These are phyloP conservation scores for Calcarius ornatus DNA, from an alignment of 2,113 vertebrate genomes.

Conservation along the genomic window DNA sequence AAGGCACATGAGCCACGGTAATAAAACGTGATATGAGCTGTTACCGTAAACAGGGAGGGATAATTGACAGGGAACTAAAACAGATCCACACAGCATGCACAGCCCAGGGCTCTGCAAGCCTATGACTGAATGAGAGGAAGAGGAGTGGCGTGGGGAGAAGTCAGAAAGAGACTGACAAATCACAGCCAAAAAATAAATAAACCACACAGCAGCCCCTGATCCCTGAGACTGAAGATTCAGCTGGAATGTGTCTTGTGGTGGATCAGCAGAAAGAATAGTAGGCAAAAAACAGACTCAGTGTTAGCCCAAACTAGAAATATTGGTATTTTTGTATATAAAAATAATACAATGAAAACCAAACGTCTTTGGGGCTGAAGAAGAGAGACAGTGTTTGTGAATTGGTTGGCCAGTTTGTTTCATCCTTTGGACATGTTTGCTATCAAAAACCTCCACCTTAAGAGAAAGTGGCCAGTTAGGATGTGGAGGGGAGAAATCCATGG, in stretches of 20 bases:
- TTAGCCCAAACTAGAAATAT: background rate
- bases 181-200: background rate
- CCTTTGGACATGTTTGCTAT: background rate
- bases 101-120: constrained; percentile 36
- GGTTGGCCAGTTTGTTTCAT: background rate
- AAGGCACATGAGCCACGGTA: constrained; percentile 12
- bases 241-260: background rate
- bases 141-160: background rate
- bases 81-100: background rate
- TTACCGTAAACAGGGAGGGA: constrained; percentile 50
- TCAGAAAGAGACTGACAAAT: background rate
- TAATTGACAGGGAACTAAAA: constrained; percentile 62
- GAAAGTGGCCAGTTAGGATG: background rate
- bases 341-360: background rate
- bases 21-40: constrained; percentile 42
- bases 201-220: background rate
- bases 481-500: background rate
- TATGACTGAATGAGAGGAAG: background rate
- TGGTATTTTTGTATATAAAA: background rate
- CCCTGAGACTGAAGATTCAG: background rate
- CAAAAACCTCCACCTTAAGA: background rate
- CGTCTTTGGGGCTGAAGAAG: background rate
- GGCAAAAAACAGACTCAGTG: background rate
- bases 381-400: background rate
- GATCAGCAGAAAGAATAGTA: background rate